Conservation (phyloP, 2,797 vertebrate genomes). For the Sebastes itinus region DNA sequence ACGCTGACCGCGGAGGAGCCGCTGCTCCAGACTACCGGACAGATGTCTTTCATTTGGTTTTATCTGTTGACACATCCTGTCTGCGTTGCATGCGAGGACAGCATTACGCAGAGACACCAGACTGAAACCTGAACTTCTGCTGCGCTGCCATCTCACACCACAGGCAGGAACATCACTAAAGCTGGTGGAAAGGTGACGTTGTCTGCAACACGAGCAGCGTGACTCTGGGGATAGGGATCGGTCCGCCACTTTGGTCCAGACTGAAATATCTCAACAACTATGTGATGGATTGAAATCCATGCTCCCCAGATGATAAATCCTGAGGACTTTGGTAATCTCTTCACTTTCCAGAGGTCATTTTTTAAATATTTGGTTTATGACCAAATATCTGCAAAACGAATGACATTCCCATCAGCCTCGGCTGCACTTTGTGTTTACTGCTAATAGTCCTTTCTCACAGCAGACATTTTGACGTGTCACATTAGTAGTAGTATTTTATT, state of each 20-base stretch:
- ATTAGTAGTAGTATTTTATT: too few relatives aligned
- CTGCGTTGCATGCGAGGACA: conserved; percentile 52
- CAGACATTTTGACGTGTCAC: too few relatives aligned
- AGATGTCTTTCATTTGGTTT: conserved; percentile 70
- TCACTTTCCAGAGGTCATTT: background rate
- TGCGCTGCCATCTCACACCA: background rate
- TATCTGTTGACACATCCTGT: conserved; percentile 69
- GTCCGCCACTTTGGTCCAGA: background rate
- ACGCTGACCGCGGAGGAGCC: conserved; percentile 21
- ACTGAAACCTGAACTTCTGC: conserved; percentile 46
- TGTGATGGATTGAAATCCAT: background rate
- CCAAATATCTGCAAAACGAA: too few relatives aligned
- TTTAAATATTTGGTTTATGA: background rate
- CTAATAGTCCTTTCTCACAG: too few relatives aligned
- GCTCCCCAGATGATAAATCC: background rate
- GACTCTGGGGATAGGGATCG: too few relatives aligned
- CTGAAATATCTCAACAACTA: background rate
- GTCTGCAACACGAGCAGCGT: background rate
- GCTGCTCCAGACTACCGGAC: conserved; percentile 45
- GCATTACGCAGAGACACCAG: conserved; percentile 31
- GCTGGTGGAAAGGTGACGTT: background rate
- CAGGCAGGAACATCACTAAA: background rate
- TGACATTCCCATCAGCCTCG: too few relatives aligned
- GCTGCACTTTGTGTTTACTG: too few relatives aligned
- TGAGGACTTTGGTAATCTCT: background rate